phyloP scores from a whole-genome alignment of 2,888 invertebrate genomes.

The Sabellastarte sp. region DNA sequence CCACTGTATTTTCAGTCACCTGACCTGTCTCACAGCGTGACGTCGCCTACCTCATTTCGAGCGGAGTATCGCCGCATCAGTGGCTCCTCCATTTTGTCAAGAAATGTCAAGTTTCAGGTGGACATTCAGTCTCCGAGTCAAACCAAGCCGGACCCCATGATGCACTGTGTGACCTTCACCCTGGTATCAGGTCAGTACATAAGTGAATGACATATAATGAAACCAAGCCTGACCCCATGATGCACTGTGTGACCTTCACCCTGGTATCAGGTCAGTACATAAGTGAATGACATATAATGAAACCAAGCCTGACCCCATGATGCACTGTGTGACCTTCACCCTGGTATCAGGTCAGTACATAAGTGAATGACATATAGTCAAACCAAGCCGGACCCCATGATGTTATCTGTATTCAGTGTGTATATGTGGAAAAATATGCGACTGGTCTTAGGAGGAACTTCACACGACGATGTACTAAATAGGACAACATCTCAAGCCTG shows the following conservation, averaged over 20 bases:
- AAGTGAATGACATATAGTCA: neutral
- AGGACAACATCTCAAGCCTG: too few relatives aligned
- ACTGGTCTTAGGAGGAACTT: too few relatives aligned
- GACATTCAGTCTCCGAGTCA: conserved; percentile 17
- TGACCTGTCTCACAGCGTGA: conserved; percentile 79
- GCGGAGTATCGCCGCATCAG: conserved; percentile 87
- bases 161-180: conserved; percentile 93
- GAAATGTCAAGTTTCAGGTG: conserved; percentile 89
- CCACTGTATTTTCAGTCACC: conserved; percentile 47
- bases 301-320: conserved; percentile 28
- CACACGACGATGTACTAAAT: neutral
- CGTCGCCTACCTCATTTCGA: conserved; percentile 95
- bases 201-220: neutral
- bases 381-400: conserved; percentile 29
- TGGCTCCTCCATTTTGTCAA: conserved; percentile 94
- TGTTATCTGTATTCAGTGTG: conserved; percentile 84
- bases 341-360: conserved; percentile 77
- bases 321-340: conserved; percentile 93
- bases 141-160: conserved; percentile 29
- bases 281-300: neutral
- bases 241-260: conserved; percentile 93
- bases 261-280: conserved; percentile 77
- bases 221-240: conserved; percentile 28
- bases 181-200: conserved; percentile 77
- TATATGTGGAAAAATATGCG: too few relatives aligned